Percentiles rank a stretch among this genome's conserved stretches.
phyloP scores from a whole-genome alignment of 2,888 invertebrate species.

The Pseudolycoriella hygida region DNA sequence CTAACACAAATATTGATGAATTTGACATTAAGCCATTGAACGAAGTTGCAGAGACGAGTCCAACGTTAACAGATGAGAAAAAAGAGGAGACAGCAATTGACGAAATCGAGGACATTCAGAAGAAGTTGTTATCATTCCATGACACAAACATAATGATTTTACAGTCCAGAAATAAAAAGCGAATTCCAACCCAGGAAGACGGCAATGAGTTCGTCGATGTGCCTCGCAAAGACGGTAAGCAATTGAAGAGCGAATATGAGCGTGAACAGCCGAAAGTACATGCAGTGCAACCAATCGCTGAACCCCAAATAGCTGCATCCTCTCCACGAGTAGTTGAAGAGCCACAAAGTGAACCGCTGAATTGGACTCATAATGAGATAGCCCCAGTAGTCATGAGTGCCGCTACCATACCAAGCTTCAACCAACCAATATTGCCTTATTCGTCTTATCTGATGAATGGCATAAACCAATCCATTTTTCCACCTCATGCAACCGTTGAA shows the following conservation, averaged over 20 bases:
- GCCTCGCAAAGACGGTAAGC: background rate
- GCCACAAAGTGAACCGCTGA: background rate
- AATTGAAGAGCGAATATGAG: background rate
- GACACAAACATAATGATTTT: constrained; percentile 42
- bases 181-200: background rate
- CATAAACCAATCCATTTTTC: background rate
- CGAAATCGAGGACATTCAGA: constrained; percentile 42
- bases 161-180: constrained; percentile 40
- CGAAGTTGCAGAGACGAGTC: constrained; percentile 6
- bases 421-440: constrained; percentile 1
- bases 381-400: background rate
- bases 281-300: background rate
- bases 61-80: constrained; percentile 1
- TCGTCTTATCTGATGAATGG: constrained; percentile 1
- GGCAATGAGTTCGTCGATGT: background rate
- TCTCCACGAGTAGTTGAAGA: background rate
- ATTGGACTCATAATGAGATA: background rate
- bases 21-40: constrained; percentile 4
- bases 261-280: background rate
- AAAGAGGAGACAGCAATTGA: constrained; percentile 16
- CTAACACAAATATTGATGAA: background rate
- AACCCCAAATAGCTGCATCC: background rate
- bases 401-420: background rate
- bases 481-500: background rate
- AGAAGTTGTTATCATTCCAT: constrained; percentile 42